Evolutionary conservation across 1,140 invertebrate genomes (phyloP).

Genomic region (Stegodyphus dumicola): DNA sequence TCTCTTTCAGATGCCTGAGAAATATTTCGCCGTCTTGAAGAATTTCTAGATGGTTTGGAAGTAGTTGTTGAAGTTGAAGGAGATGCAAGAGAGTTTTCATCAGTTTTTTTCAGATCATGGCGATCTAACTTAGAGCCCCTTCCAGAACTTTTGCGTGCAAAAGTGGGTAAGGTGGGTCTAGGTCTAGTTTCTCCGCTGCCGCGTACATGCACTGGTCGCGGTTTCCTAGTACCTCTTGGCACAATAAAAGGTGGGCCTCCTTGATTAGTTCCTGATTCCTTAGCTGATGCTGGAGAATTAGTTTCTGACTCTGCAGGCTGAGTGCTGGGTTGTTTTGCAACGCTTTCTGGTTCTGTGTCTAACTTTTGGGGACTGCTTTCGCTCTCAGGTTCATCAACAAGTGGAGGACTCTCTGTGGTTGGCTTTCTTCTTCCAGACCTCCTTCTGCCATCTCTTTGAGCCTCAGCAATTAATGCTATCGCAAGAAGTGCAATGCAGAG

Average conservation of each 20-base stretch:
- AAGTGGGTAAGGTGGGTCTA: conserved; percentile 34
- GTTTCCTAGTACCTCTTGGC: conserved; percentile 45
- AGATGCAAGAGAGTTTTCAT: conserved; percentile 15
- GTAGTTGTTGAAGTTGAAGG: conserved; percentile 1
- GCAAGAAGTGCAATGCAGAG: not conserved
- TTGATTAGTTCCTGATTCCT: conserved; percentile 3
- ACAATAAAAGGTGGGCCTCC: conserved; percentile 35
- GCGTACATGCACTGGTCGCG: conserved; percentile 25
- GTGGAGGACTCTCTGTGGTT: conserved; percentile 24
- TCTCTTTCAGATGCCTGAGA: not conserved
- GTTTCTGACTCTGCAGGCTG: conserved; percentile 13
- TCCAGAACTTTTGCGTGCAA: conserved; percentile 1
- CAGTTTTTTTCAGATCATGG: conserved; percentile 5
- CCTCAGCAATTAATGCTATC: not conserved
- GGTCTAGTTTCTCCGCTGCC: conserved; percentile 12
- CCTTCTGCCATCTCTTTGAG: conserved; percentile 30
- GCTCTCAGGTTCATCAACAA: conserved; percentile 8
- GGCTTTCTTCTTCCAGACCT: conserved; percentile 40
- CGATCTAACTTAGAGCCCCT: conserved; percentile 24
- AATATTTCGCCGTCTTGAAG: conserved; percentile 2
- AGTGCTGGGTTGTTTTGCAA: conserved; percentile 15
- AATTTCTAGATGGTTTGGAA: conserved; percentile 19
- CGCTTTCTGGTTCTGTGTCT: conserved; percentile 7
- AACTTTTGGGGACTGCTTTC: conserved; percentile 38
- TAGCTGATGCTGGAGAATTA: not conserved